A percentile compares a stretch with the other conserved stretches of the same genome.
Conservation (phyloP, 2,113 vertebrate genomes). For the Podarcis muralis region DNA sequence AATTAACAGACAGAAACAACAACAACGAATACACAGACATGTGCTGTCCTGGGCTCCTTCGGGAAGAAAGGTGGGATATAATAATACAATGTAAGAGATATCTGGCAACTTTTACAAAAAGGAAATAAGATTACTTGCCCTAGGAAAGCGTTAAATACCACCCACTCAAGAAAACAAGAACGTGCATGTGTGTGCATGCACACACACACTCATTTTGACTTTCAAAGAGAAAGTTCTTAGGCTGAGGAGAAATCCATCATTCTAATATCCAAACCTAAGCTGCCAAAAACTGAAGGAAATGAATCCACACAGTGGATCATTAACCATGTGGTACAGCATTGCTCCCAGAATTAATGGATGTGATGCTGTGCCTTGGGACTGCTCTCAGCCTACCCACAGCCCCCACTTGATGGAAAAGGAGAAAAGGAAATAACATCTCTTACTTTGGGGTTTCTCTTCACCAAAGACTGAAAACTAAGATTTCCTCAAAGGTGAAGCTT, state of each 20-base stretch:
- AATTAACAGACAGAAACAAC: too few relatives aligned
- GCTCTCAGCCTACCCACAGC: slow-evolving; percentile 37
- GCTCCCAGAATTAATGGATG: slow-evolving; percentile 63
- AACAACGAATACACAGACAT: too few relatives aligned
- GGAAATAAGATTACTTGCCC: neutral
- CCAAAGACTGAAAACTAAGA: slow-evolving; percentile 25
- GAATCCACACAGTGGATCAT: slow-evolving; percentile 55
- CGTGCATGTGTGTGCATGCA: neutral
- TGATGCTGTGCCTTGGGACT: slow-evolving; percentile 38
- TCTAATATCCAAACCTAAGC: slow-evolving; percentile 34
- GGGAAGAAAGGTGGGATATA: too few relatives aligned
- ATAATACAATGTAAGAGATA: too few relatives aligned
- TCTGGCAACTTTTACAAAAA: neutral
- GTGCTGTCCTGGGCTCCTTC: too few relatives aligned
- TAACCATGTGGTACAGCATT: slow-evolving; percentile 51
- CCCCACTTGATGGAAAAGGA: slow-evolving; percentile 46
- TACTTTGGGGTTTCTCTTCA: slow-evolving; percentile 2
- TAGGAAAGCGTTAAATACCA: slow-evolving; percentile 1
- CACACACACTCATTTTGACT: slow-evolving; percentile 41
- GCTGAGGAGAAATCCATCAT: slow-evolving; percentile 57
- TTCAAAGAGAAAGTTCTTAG: slow-evolving; percentile 55
- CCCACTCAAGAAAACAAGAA: neutral
- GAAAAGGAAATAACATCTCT: slow-evolving; percentile 23
- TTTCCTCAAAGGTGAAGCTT: neutral
- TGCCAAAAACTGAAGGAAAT: slow-evolving; percentile 60